Evolutionary conservation across 37 sponge, comb jelly and placozoan species (phyloP), one percentile per base, ranked within the genome.

Genomic region (Amphimedon queenslandica): DNA sequence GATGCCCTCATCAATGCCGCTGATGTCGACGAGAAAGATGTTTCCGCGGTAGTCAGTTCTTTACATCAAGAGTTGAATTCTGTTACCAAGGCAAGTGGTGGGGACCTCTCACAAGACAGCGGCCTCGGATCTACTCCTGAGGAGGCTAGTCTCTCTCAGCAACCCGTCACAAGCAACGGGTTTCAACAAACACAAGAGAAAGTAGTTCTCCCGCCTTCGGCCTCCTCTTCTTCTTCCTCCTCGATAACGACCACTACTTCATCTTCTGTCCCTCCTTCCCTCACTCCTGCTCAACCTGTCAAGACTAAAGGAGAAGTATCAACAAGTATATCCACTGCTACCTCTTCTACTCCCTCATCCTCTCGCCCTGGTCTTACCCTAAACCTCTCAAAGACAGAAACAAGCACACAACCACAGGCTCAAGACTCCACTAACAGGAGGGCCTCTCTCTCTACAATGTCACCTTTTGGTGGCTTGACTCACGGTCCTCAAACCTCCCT

Each of bases 301-400:
- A 86, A 86, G 41, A 86, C 87, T 0, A 81, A 86, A 65, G 87
- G 87, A 28, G 71, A 75, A 69, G 67, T 75, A 63, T 73, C 84
- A 33, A 32, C 76, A 36, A 64, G 55, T 55, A 40, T 55, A 6
- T 38, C 58, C 51, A 76, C 77, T 37, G 55, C 65, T 37, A 51
- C 74, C 4, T 55, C 41, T 41, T 47, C 53, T 47, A 47, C 53
- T 18, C 8, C 13, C 8, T 18, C 53, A 8, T 18, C 53, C 13
- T 47, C 53, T 13, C 13, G 13, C 13, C 53, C 53, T 18, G 13
- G 37, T 57, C n/a, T 29, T 57, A 58, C 74, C 33, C 35, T 73
- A 24, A 60, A 29, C 51, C 42, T 64, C 31, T 25, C 55, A 29
- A n/a, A n/a, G n/a, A n/a, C n/a, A n/a, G n/a, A n/a, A n/a, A n/a